phyloP scores from a whole-genome alignment of 1,140 invertebrate species.

The Cyclina sinensis region DNA sequence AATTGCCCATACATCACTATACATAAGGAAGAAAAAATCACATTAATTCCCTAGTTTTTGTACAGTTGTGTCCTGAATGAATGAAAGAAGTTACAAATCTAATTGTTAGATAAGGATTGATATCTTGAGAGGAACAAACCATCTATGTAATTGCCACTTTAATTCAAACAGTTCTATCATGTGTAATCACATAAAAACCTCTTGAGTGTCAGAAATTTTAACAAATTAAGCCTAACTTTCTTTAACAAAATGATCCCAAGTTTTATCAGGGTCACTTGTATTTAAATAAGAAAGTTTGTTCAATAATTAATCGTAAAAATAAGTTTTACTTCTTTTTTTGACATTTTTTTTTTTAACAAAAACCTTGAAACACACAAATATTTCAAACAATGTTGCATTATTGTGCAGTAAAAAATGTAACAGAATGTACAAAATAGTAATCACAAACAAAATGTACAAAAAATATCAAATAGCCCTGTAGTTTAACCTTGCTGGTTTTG shows the following conservation, averaged over 20 bases:
- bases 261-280: conserved; percentile 6
- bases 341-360: neutral
- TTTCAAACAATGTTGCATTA: conserved; percentile 19
- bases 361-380: neutral
- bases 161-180: conserved; percentile 18
- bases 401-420: neutral
- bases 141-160: conserved; percentile 40
- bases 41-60: no score
- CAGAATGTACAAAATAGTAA: neutral
- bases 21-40: no score
- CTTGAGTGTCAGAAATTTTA: conserved; percentile 37
- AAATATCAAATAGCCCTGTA: conserved; percentile 10
- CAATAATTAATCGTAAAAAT: neutral
- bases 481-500: neutral
- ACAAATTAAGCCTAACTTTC: conserved; percentile 45
- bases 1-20: no score
- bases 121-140: no score
- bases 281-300: neutral
- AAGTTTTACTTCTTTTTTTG: no score
- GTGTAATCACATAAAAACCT: conserved; percentile 36
- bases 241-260: conserved; percentile 4
- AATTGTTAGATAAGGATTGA: no score
- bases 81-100: no score
- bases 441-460: neutral
- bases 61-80: no score